Percentiles rank a stretch among this genome's conserved stretches.
These are phyloP conservation scores for Hyles lineata DNA, from an alignment of 2,888 invertebrate genomes.

Conservation along the genomic window DNA sequence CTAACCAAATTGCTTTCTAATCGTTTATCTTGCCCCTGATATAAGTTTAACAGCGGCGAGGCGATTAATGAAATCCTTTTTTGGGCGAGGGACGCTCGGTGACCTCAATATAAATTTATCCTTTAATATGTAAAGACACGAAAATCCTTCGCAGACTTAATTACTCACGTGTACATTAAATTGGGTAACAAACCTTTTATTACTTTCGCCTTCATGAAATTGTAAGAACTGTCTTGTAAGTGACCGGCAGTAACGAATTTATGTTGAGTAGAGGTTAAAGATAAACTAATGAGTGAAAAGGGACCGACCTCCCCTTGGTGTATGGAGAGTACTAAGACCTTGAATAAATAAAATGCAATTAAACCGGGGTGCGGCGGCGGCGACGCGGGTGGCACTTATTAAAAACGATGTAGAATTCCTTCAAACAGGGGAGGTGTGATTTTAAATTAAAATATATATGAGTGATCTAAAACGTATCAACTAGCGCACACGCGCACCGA, in stretches of 20 bases:
- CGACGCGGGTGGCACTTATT: constrained; percentile 50
- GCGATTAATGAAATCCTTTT: constrained; percentile 4
- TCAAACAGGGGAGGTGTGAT: constrained; percentile 53
- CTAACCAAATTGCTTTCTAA: constrained; percentile 53
- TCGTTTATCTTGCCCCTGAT: constrained; percentile 49
- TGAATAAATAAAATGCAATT: constrained; percentile 83
- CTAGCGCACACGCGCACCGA: constrained; percentile 29
- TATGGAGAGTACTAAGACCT: constrained; percentile 61
- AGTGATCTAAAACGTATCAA: constrained; percentile 38
- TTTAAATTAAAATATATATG: constrained; percentile 57
- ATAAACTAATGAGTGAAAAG: constrained; percentile 66
- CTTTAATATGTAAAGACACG: neutral
- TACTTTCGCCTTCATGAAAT: neutral
- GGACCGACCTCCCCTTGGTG: constrained; percentile 55
- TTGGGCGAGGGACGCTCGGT: neutral
- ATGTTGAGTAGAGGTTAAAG: constrained; percentile 42
- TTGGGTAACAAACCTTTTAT: neutral
- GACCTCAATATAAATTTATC: constrained; percentile 3
- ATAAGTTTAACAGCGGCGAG: neutral
- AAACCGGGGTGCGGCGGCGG: constrained; percentile 61
- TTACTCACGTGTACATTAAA: neutral
- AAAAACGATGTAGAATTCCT: constrained; percentile 60
- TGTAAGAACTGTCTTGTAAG: neutral
- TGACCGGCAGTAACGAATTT: constrained; percentile 1
- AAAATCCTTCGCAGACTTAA: neutral